Percentiles rank a stretch among this genome's conserved stretches.
Conservation (phyloP, 2,888 invertebrate genomes). For the Lithophane socia region DNA sequence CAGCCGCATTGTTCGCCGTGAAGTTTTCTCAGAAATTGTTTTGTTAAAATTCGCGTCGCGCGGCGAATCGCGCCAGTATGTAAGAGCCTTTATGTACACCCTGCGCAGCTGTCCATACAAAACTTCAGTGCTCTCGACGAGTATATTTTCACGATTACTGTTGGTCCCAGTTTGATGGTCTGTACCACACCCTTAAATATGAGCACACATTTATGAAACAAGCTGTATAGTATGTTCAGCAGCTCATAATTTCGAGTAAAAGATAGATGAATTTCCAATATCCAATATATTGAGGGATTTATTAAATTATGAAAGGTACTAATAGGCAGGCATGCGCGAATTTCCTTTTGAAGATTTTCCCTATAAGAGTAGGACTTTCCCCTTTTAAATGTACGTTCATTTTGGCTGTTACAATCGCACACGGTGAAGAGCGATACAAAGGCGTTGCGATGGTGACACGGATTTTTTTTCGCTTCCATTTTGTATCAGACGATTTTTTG, state of each 20-base stretch:
- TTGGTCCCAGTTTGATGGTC: neutral
- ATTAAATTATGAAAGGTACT: neutral
- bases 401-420: neutral
- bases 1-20: no score
- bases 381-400: neutral
- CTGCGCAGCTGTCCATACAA: neutral
- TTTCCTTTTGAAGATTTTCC: neutral
- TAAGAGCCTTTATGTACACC: no score
- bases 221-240: neutral
- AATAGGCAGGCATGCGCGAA: conserved; percentile 1
- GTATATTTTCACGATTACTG: no score
- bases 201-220: neutral
- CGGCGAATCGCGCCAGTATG: no score
- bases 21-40: no score
- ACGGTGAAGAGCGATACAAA: conserved; percentile 11
- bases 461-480: neutral
- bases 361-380: neutral
- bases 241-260: neutral
- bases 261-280: neutral
- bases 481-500: neutral
- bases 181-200: neutral
- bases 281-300: neutral
- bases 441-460: neutral
- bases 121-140: neutral
- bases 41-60: no score